Conservation (phyloP, 2,113 vertebrate species). For the Mormyrus lacerda region DNA sequence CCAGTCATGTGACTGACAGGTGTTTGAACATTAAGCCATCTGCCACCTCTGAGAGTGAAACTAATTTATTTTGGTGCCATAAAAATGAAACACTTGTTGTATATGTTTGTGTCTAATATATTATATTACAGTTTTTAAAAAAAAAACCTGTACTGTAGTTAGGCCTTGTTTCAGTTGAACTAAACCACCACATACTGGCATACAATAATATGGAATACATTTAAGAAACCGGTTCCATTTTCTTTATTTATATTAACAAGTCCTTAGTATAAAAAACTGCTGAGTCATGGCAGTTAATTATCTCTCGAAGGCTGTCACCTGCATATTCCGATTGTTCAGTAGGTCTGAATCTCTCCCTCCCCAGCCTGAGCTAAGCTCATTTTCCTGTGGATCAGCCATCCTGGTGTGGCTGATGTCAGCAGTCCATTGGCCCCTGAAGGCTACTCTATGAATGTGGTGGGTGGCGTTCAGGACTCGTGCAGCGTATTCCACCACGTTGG, state of each 20-base stretch:
- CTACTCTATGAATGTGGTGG: neutral
- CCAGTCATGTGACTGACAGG: neutral
- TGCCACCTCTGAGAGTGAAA: neutral
- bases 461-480: neutral
- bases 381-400: neutral
- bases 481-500: neutral
- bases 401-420: neutral
- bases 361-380: neutral
- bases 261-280: neutral
- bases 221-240: neutral
- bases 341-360: neutral
- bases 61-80: neutral
- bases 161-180: neutral
- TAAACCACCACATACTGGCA: neutral
- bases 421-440: neutral
- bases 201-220: neutral
- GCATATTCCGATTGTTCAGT: neutral
- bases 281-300: neutral
- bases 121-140: neutral
- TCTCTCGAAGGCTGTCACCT: neutral
- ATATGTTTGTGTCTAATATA: neutral
- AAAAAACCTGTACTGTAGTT: neutral
- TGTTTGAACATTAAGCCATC: constrained; percentile 2
- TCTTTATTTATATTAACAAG: neutral
- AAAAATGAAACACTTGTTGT: neutral